A percentile compares a stretch with the other conserved stretches of the same genome.
Conservation (phyloP, 2,797 vertebrate genomes). For the Perodicticus potto region DNA sequence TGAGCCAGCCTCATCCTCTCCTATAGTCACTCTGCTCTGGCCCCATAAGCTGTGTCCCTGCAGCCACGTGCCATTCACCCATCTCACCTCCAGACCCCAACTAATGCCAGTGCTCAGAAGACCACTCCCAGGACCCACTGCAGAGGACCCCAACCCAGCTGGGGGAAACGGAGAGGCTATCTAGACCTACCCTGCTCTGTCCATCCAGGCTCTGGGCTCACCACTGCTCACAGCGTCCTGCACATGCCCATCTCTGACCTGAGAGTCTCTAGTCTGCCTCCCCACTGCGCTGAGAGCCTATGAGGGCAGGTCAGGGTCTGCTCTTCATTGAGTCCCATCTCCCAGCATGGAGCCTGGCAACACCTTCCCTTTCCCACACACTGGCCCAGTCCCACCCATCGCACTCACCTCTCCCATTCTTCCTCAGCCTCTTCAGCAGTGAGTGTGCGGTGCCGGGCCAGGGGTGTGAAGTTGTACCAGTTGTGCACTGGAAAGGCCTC, state of each 20-base stretch:
- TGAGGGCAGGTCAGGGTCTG: neutral
- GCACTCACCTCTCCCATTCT: conserved; percentile 91
- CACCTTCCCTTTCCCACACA: neutral
- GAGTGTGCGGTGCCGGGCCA: conserved; percentile 94
- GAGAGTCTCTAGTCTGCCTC: neutral
- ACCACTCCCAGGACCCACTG: neutral
- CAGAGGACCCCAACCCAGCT: neutral
- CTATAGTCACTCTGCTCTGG: neutral
- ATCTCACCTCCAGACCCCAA: neutral
- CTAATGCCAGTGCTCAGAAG: too few species aligned
- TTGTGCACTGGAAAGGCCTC: conserved; percentile 95
- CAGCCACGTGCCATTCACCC: neutral
- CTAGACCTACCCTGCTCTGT: neutral
- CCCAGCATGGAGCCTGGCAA: neutral
- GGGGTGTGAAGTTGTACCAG: conserved; percentile 96
- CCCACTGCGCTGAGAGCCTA: neutral
- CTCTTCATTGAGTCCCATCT: neutral
- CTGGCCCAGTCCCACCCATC: too few species aligned
- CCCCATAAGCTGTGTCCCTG: neutral
- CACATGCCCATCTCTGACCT: neutral
- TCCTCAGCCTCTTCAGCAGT: conserved; percentile 96
- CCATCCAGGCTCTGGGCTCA: too few species aligned
- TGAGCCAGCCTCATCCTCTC: neutral
- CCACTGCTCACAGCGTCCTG: neutral
- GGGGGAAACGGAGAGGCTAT: neutral